phyloP scores from a whole-genome alignment of 2,113 vertebrate species.

The Diadophis punctatus region DNA sequence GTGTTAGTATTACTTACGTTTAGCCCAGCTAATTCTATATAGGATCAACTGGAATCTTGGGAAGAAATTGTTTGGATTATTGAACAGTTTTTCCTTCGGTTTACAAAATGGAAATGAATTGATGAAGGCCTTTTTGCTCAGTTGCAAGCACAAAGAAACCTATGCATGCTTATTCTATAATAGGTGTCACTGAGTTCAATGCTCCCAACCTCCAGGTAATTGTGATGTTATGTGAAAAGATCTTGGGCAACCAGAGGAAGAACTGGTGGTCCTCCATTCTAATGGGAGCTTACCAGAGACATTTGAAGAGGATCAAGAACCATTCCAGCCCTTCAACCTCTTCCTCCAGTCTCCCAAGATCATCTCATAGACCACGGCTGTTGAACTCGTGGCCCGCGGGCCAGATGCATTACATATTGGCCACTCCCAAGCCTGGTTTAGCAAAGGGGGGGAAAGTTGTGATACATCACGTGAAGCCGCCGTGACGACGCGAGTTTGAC shows the following conservation, averaged over 20 bases:
- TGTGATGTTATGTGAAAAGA: background rate
- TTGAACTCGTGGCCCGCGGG: no score
- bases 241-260: background rate
- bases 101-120: background rate
- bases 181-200: background rate
- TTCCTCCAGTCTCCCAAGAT: background rate
- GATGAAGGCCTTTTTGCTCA: background rate
- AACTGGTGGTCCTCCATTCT: background rate
- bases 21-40: background rate
- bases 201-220: background rate
- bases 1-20: background rate
- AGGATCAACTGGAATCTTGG: background rate
- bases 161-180: background rate
- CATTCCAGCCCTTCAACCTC: background rate
- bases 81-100: background rate
- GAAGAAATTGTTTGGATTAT: background rate
- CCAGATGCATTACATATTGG: no score
- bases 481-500: no score
- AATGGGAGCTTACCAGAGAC: background rate
- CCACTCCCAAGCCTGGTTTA: no score
- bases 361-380: background rate
- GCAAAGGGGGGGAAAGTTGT: no score
- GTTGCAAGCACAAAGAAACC: background rate
- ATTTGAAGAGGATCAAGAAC: background rate
- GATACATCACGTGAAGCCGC: no score